Conservation (phyloP, 35 echinoderm and acorn worm species). For the Anneissia japonica region DNA sequence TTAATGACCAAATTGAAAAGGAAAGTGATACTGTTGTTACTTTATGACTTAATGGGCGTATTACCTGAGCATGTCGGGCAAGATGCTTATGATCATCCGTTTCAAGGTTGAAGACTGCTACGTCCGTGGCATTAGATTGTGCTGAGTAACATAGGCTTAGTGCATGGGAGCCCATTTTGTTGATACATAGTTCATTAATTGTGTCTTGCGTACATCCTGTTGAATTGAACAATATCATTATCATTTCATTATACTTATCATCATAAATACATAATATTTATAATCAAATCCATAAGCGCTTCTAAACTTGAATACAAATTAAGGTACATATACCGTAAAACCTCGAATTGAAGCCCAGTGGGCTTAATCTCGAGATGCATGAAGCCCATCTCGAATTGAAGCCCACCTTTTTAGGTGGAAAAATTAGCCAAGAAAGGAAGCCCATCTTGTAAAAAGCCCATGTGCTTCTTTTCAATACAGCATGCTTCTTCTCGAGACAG, state of each 20-base stretch:
- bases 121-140: conserved; percentile 73
- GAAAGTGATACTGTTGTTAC: no score
- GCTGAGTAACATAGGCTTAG: conserved; percentile 57
- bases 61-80: conserved; percentile 90
- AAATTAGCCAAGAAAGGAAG: no score
- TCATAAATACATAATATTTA: no score
- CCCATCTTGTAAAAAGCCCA: no score
- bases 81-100: conserved; percentile 97
- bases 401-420: no score
- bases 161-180: conserved; percentile 70
- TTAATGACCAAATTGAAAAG: no score
- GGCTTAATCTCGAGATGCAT: no score
- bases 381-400: no score
- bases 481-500: no score
- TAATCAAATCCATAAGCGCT: not conserved
- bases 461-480: no score
- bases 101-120: conserved; percentile 89
- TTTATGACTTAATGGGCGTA: no score
- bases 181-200: conserved; percentile 64
- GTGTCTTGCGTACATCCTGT: conserved; percentile 82
- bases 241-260: not conserved
- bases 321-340: not conserved
- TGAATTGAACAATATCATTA: not conserved
- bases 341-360: no score
- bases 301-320: not conserved